Percentiles rank a stretch among this genome's conserved stretches.
Evolutionary conservation across 2,113 vertebrate genomes (phyloP).

Genomic region (Calonectris borealis): DNA sequence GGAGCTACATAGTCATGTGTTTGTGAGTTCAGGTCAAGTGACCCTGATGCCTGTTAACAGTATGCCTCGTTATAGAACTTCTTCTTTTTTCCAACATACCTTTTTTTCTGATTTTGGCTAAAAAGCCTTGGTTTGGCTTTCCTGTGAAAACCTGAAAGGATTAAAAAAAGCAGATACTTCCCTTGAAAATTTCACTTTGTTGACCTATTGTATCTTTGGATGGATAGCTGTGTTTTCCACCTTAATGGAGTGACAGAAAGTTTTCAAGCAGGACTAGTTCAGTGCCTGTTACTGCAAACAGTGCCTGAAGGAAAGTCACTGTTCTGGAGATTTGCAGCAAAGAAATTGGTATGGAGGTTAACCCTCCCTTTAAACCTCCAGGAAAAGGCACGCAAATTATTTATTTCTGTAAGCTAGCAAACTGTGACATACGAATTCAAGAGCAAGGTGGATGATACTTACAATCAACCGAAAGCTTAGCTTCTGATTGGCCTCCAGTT

Average conservation of each 20-base stretch:
- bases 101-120: neutral
- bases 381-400: neutral
- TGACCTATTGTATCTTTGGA: neutral
- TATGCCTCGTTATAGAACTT: neutral
- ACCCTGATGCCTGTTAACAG: neutral
- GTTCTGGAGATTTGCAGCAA: neutral
- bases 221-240: neutral
- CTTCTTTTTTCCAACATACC: neutral
- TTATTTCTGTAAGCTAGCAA: neutral
- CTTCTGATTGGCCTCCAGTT: slow-evolving; percentile 88
- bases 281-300: neutral
- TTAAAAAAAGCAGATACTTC: neutral
- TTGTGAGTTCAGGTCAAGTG: neutral
- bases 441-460: slow-evolving; percentile 54
- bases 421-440: neutral
- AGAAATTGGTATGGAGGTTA: neutral
- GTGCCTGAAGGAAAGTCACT: neutral
- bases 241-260: neutral
- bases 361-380: neutral
- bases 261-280: neutral
- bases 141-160: neutral
- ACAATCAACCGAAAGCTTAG: slow-evolving; percentile 86
- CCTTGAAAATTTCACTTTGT: neutral
- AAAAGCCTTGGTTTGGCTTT: neutral
- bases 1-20: neutral